phyloP scores from a whole-genome alignment of 2,888 invertebrate species.

The Rhagonycha lutea region DNA sequence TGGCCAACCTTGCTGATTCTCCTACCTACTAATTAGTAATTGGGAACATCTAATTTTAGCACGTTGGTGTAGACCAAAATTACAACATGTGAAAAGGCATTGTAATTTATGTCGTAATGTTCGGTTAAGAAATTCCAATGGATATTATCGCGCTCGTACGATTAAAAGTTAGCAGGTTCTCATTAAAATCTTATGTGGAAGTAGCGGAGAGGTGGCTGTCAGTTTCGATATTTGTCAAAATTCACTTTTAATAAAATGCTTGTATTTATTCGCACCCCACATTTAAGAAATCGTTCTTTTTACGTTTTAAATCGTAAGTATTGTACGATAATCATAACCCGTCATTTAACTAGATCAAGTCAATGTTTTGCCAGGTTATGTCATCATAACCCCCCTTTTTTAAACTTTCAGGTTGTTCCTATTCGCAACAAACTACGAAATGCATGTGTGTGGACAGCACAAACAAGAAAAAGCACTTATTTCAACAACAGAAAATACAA shows the following conservation, averaged over 20 bases:
- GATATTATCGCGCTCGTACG: neutral
- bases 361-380: neutral
- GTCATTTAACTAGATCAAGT: neutral
- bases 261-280: conserved; percentile 42
- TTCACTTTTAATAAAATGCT: conserved; percentile 42
- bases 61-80: neutral
- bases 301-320: conserved; percentile 43
- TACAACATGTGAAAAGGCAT: neutral
- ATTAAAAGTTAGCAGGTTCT: neutral
- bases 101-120: neutral
- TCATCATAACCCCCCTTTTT: neutral
- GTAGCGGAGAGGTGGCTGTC: conserved; percentile 6
- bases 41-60: neutral
- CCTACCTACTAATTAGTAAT: neutral
- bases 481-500: conserved; percentile 4
- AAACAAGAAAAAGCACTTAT: conserved; percentile 32
- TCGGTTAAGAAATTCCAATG: conserved; percentile 1
- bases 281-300: conserved; percentile 41
- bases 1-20: neutral
- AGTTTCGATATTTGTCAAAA: conserved; percentile 22
- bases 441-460: conserved; percentile 32
- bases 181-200: neutral
- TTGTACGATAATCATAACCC: neutral
- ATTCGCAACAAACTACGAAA: conserved; percentile 33
- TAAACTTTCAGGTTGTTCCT: conserved; percentile 39